phyloP scores from a whole-genome alignment of 2,113 vertebrate species.

The Hemichromis elongatus region DNA sequence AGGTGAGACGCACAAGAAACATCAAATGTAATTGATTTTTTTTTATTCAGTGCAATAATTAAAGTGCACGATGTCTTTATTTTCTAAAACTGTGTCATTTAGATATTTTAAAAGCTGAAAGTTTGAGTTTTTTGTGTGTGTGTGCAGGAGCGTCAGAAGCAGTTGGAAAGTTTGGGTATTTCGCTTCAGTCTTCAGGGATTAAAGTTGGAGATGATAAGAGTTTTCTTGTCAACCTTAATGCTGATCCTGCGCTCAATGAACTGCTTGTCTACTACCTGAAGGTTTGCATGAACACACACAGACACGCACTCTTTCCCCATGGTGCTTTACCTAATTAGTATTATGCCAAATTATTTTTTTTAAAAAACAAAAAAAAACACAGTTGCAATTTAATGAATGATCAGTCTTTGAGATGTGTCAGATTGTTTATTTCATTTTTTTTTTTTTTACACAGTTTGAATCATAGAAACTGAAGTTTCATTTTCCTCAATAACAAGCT shows the following conservation, averaged over 20 bases:
- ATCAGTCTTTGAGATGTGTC: background rate
- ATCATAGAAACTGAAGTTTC: background rate
- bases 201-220: conserved; percentile 93
- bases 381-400: background rate
- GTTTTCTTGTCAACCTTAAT: conserved; percentile 95
- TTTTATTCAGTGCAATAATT: background rate
- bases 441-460: background rate
- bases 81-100: background rate
- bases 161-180: conserved; percentile 81
- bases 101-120: background rate
- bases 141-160: conserved; percentile 81
- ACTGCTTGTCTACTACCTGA: conserved; percentile 95
- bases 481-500: background rate
- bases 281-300: conserved; percentile 70
- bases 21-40: background rate
- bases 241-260: conserved; percentile 97
- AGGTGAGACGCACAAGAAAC: conserved; percentile 35
- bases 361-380: background rate
- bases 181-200: conserved; percentile 90
- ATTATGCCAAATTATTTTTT: background rate
- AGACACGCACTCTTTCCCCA: background rate
- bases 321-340: background rate
- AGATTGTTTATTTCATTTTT: accelerated
- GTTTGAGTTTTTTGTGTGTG: background rate
- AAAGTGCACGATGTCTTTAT: background rate